Evolutionary conservation across 2,797 vertebrate genomes (phyloP), one percentile per base, ranked within the genome.

Genomic region (Lagodon rhomboides): DNA sequence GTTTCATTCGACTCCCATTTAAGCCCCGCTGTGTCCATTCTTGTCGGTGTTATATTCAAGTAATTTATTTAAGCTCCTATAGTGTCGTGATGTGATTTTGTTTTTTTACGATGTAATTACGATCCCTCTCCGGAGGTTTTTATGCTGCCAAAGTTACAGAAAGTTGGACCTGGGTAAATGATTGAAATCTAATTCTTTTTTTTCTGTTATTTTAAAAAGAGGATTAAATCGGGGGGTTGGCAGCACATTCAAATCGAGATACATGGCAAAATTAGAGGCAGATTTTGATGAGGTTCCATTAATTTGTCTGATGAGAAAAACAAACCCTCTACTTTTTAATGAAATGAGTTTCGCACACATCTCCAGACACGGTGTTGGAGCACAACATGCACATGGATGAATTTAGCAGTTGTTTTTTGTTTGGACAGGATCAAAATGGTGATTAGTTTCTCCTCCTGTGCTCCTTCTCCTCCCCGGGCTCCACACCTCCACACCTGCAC

Each of bases 181-280:
- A 38, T 10, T 38, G 34, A 34, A 34, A 34, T 38, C 12, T 34
- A 13, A 56, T 65, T 41, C 1, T 13, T 50, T 23, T 50, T 23
- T 49, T 41, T n/a, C 10, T 16, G 20, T 5, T n/a, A 25, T n/a
- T 20, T 13, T 38, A 46, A 68, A 43, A 30, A 27, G 60, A 51
- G 34, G 3, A 2, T 68, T 77, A 60, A 80, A 53, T 72, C 18
- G 7, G 50, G 43, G 50, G 43, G 63, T 43, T 79, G 61, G 38
- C 55, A 54, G 51, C 41, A 27, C 15, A 55, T 63, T 73, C 44
- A 20, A 67, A 69, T 80, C 30, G 18, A 61, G 23, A n/a, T n/a
- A n/a, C 20, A 67, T 73, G 68, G 65, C 55, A 38, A 86, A 73
- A 80, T 51, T 34, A 44, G 3, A 84, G 53, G 44, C 51, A 53